These are phyloP conservation scores for Brachionus paranguensis DNA, from an alignment of 1,140 invertebrate genomes.

Conservation along the genomic window DNA sequence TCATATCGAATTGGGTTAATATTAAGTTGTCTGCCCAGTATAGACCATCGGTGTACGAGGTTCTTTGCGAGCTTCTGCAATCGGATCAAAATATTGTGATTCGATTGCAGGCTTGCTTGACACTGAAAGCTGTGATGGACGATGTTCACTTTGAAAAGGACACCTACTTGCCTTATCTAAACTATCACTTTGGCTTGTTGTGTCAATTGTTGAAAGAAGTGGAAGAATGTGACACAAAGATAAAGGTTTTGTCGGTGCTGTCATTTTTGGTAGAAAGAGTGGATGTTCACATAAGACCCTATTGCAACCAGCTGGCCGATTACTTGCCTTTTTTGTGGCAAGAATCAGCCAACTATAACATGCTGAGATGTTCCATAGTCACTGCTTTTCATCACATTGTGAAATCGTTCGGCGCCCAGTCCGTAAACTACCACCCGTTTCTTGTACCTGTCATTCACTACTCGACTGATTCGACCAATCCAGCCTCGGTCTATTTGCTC, in stretches of 20 bases:
- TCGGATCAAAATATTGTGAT: constrained; percentile 67
- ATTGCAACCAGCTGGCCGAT: constrained; percentile 64
- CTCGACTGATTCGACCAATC: constrained; percentile 69
- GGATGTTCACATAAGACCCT: constrained; percentile 67
- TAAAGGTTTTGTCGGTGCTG: constrained; percentile 76
- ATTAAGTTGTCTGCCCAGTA: constrained; percentile 75
- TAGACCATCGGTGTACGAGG: constrained; percentile 72
- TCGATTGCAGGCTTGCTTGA: constrained; percentile 69
- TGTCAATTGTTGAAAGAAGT: constrained; percentile 79
- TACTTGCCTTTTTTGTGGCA: constrained; percentile 81
- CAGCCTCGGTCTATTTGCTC: constrained; percentile 76
- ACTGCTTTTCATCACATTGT: constrained; percentile 74
- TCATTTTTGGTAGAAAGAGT: constrained; percentile 81
- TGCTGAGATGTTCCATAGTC: constrained; percentile 83
- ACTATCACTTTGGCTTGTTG: constrained; percentile 68
- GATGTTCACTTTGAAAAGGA: constrained; percentile 84
- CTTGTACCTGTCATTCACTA: constrained; percentile 70
- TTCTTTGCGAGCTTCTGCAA: constrained; percentile 64
- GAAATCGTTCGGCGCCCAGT: constrained; percentile 62
- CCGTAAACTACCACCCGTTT: constrained; percentile 62
- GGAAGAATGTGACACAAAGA: constrained; percentile 84
- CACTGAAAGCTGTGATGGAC: constrained; percentile 72
- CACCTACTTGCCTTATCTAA: constrained; percentile 70
- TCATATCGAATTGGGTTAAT: constrained; percentile 76
- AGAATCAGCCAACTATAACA: constrained; percentile 76